Percentiles rank a stretch among this genome's conserved stretches.
Evolutionary conservation across 2,888 invertebrate species (phyloP).

Genomic region (Pasiphila rectangulata): DNA sequence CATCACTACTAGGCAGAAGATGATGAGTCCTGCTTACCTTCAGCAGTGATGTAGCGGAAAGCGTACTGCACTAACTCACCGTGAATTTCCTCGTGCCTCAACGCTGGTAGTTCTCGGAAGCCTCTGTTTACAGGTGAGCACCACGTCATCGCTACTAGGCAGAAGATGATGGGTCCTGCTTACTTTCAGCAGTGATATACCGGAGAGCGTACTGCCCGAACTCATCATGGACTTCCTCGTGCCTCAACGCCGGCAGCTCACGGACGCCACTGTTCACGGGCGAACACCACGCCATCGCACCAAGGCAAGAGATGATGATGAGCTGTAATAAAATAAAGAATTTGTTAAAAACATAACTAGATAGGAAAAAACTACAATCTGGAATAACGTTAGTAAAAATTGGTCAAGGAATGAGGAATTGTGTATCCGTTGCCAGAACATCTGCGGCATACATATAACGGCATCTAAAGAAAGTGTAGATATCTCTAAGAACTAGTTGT

Average conservation of each 20-base stretch:
- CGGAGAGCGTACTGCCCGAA: conserved; percentile 50
- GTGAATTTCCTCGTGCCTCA: conserved; percentile 49
- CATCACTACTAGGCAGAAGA: conserved; percentile 36
- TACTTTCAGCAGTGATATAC: conserved; percentile 53
- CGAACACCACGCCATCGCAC: conserved; percentile 34
- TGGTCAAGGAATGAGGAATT: too few species aligned
- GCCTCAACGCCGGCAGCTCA: conserved; percentile 44
- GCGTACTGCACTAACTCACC: conserved; percentile 53
- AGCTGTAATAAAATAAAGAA: conserved; percentile 36
- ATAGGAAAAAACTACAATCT: not conserved
- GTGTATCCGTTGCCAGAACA: too few species aligned
- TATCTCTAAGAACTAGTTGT: too few species aligned
- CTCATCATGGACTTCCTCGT: conserved; percentile 52
- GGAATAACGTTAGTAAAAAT: not conserved
- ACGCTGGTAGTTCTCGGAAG: conserved; percentile 41
- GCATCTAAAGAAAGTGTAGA: too few species aligned
- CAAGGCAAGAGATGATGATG: conserved; percentile 39
- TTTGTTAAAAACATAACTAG: too few species aligned
- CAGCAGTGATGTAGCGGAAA: conserved; percentile 40
- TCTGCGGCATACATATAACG: too few species aligned
- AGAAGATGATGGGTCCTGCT: conserved; percentile 33
- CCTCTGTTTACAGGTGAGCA: conserved; percentile 32
- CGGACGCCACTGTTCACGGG: conserved; percentile 32
- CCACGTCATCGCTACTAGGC: conserved; percentile 36
- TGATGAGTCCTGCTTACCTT: too few species aligned